These are phyloP conservation scores for Spilogale gracilis DNA, from an alignment of 2,113 vertebrate species.

Conservation along the genomic window DNA sequence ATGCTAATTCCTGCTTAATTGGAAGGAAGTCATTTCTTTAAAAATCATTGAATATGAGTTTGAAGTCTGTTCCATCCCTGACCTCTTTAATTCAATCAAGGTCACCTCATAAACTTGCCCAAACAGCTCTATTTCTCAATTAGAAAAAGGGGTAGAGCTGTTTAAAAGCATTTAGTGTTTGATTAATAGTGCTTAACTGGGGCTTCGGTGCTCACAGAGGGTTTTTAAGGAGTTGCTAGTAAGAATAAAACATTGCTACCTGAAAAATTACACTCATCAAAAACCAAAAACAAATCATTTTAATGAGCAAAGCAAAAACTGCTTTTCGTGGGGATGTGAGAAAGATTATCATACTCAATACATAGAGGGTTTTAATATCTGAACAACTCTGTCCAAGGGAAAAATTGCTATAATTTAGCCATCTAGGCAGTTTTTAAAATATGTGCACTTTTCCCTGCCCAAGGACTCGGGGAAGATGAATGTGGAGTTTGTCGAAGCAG, in stretches of 20 bases:
- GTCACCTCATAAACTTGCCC: conserved; percentile 77
- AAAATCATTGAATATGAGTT: conserved; percentile 66
- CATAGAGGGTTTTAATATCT: conserved; percentile 52
- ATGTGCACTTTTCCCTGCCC: neutral
- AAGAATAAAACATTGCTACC: conserved; percentile 71
- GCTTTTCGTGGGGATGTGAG: neutral
- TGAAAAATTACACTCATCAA: conserved; percentile 76
- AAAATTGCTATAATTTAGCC: conserved; percentile 58
- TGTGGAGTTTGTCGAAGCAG: neutral
- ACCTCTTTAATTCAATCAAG: conserved; percentile 79
- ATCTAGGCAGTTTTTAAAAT: conserved; percentile 54
- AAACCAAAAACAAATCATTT: conserved; percentile 76
- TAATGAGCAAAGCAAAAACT: conserved; percentile 65
- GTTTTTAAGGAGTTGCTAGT: conserved; percentile 60
- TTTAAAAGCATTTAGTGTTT: conserved; percentile 78
- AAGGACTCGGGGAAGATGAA: conserved; percentile 28
- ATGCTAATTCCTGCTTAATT: conserved; percentile 76
- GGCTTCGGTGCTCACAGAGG: conserved; percentile 43
- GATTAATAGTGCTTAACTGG: conserved; percentile 80
- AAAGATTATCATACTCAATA: conserved; percentile 39
- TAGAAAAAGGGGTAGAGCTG: conserved; percentile 61
- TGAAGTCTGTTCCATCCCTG: conserved; percentile 70
- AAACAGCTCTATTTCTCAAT: conserved; percentile 81
- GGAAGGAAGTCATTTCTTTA: conserved; percentile 74
- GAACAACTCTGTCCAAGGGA: conserved; percentile 25